Conservation (phyloP, 1,140 invertebrate genomes). For the Pogonomyrmex barbatus region DNA sequence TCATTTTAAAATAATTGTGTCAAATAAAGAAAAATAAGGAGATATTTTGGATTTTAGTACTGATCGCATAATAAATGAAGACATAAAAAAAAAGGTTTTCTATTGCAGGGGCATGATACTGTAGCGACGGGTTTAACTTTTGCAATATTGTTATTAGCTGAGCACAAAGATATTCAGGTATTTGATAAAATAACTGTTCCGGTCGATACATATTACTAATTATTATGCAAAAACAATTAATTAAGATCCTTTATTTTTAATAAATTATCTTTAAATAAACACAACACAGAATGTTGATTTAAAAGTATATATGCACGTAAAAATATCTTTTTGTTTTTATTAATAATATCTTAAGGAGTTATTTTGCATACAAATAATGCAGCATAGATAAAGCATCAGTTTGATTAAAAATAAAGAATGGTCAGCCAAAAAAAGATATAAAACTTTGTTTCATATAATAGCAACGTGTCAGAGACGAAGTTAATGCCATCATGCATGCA, state of each 20-base stretch:
- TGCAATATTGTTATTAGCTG: slow-evolving; percentile 87
- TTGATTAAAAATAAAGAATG: neutral
- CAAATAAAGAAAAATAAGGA: no score
- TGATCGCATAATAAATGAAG: no score
- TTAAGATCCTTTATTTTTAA: neutral
- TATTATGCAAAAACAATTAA: neutral
- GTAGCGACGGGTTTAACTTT: slow-evolving; percentile 88
- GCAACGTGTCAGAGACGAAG: slow-evolving; percentile 72
- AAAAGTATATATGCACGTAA: neutral
- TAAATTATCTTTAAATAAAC: neutral
- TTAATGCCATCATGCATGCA: slow-evolving; percentile 58
- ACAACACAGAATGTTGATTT: neutral
- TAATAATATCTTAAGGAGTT: slow-evolving; percentile 27
- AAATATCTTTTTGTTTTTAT: slow-evolving; percentile 32
- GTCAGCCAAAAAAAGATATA: neutral
- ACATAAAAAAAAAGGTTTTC: neutral
- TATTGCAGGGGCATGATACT: slow-evolving; percentile 89
- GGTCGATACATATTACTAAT: no score
- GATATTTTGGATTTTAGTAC: no score
- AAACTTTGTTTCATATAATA: slow-evolving; percentile 37
- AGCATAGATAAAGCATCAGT: neutral
- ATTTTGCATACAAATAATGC: neutral
- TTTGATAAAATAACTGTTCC: neutral
- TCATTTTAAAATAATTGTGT: neutral
- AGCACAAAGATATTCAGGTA: slow-evolving; percentile 88